Evolutionary conservation across 2,888 invertebrate genomes (phyloP).

Genomic region (Keiferia lycopersicella): DNA sequence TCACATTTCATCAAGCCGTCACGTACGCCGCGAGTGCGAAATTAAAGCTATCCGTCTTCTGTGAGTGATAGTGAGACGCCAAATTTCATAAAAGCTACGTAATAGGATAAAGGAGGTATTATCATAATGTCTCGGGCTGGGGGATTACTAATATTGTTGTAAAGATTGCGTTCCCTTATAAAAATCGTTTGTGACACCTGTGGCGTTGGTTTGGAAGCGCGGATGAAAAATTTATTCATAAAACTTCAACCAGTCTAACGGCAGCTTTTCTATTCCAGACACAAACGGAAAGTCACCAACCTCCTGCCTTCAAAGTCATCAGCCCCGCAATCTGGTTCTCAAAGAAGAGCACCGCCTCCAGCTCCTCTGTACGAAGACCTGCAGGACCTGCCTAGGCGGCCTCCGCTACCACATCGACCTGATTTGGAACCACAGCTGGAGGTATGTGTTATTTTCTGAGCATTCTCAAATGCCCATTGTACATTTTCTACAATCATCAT

Average conservation of each 20-base stretch:
- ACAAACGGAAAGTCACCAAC: conserved; percentile 93
- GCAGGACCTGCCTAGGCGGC: conserved; percentile 83
- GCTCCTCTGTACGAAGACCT: conserved; percentile 90
- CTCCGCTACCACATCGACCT: conserved; percentile 73
- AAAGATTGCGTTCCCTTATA: not conserved
- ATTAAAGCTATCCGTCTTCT: conserved; percentile 36
- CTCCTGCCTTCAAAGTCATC: conserved; percentile 91
- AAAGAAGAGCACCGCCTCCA: conserved; percentile 75
- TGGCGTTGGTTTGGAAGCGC: not conserved
- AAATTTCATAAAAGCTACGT: conserved; percentile 30
- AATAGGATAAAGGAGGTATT: conserved; percentile 18
- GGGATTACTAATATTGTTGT: not conserved
- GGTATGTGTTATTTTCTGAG: conserved; percentile 44
- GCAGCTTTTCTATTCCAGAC: conserved; percentile 78
- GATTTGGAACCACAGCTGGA: conserved; percentile 75
- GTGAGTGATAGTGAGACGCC: conserved; percentile 28
- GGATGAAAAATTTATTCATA: not conserved
- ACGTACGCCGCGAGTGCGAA: conserved; percentile 28
- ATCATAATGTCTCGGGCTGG: conserved; percentile 14
- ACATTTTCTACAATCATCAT: not conserved
- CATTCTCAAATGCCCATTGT: not conserved
- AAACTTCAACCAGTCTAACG: not conserved
- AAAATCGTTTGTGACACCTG: not conserved
- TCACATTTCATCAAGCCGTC: conserved; percentile 22
- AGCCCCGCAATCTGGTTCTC: conserved; percentile 78